phyloP scores from a whole-genome alignment of 2,888 invertebrate species.

The Boloria euphrosyne region DNA sequence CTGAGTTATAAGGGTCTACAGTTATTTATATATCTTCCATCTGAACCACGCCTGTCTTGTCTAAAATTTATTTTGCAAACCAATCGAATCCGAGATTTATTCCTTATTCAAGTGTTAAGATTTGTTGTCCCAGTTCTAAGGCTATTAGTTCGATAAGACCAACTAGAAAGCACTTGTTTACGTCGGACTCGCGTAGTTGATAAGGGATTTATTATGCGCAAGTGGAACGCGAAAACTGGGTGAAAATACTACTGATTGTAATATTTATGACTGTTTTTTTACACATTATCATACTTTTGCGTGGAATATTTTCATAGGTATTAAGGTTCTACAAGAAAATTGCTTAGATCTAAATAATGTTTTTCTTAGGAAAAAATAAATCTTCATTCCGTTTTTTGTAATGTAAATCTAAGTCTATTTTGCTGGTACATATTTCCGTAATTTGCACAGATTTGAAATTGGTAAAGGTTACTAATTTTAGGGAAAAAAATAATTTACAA shows the following conservation, averaged over 20 bases:
- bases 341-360: too few species aligned
- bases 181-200: constrained; percentile 35
- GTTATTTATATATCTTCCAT: constrained; percentile 16
- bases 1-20: background rate
- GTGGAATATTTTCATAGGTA: background rate
- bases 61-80: constrained; percentile 23
- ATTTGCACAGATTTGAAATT: too few species aligned
- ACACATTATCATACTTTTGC: background rate
- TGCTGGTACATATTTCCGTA: too few species aligned
- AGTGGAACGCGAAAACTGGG: constrained; percentile 37
- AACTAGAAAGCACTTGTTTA: constrained; percentile 43
- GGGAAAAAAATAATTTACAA: too few species aligned
- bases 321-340: too few species aligned
- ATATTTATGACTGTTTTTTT: constrained; percentile 21
- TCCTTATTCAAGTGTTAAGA: constrained; percentile 41
- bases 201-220: constrained; percentile 42
- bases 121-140: constrained; percentile 42
- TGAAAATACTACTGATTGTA: constrained; percentile 32
- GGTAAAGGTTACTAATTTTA: too few species aligned
- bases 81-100: constrained; percentile 39
- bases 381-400: too few species aligned
- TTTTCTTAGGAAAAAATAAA: too few species aligned
- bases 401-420: too few species aligned
- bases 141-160: constrained; percentile 41
- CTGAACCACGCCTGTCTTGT: constrained; percentile 5